Percentiles rank a stretch among this genome's conserved stretches.
Conservation (phyloP, 2,797 vertebrate genomes). For the Oreochromis mossambicus region DNA sequence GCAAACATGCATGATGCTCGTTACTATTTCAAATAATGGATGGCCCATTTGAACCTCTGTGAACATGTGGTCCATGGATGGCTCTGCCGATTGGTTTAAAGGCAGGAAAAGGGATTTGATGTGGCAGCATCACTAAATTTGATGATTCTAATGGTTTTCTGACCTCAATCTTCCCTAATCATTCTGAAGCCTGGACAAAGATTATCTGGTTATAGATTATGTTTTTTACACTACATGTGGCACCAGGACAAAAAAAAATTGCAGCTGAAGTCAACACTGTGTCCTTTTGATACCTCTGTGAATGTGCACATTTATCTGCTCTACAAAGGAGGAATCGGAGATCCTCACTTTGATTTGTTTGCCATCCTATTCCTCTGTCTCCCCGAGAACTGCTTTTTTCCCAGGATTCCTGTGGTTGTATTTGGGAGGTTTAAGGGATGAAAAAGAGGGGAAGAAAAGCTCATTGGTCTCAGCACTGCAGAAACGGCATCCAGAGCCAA, state of each 20-base stretch:
- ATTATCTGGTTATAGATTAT: conserved; percentile 74
- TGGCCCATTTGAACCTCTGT: conserved; percentile 13
- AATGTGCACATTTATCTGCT: conserved; percentile 40
- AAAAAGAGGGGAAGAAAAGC: conserved; percentile 71
- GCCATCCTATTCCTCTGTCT: conserved; percentile 65
- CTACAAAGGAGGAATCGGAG: conserved; percentile 45
- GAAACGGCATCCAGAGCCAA: conserved; percentile 70
- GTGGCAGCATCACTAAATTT: conserved; percentile 44
- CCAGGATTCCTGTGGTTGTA: conserved; percentile 69
- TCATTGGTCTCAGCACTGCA: conserved; percentile 73
- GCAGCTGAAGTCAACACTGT: conserved; percentile 7
- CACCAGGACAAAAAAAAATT: conserved; percentile 22
- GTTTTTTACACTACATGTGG: conserved; percentile 59
- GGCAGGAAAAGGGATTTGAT: conserved; percentile 28
- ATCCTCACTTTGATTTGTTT: conserved; percentile 66
- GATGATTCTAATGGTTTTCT: conserved; percentile 76
- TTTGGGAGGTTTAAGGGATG: conserved; percentile 60
- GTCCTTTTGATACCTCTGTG: conserved; percentile 30
- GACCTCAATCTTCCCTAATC: conserved; percentile 80
- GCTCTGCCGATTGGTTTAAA: conserved; percentile 43
- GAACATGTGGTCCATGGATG: conserved; percentile 39
- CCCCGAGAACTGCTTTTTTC: conserved; percentile 48
- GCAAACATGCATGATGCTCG: conserved; percentile 29
- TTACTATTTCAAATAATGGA: conserved; percentile 16
- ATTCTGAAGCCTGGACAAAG: conserved; percentile 67